These are phyloP conservation scores for Tinea trinotella DNA, from an alignment of 2,888 invertebrate genomes.

Conservation along the genomic window DNA sequence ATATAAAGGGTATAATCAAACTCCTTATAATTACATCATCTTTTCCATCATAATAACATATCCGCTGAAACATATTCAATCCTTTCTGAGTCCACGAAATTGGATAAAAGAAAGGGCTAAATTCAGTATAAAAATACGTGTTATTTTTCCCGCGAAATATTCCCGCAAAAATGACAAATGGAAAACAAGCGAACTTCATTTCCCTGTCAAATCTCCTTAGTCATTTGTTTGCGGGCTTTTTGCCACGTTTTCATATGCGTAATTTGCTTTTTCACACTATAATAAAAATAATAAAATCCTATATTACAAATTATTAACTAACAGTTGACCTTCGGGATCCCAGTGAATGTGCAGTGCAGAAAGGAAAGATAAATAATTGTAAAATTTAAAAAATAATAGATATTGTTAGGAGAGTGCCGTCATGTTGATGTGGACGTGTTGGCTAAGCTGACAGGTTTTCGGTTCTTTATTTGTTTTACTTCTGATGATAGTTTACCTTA, in stretches of 20 bases:
- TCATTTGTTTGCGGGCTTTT: not conserved
- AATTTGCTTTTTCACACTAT: not conserved
- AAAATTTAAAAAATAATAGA: no score
- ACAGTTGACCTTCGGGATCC: no score
- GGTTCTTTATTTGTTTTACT: no score
- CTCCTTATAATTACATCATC: not conserved
- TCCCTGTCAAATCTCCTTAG: constrained; percentile 3
- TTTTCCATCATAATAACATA: not conserved
- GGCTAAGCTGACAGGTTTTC: no score
- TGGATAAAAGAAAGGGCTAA: constrained; percentile 7
- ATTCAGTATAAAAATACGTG: not conserved
- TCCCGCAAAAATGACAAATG: constrained; percentile 6
- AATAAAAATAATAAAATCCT: no score
- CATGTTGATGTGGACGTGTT: no score
- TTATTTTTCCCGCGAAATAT: not conserved
- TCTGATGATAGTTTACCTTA: no score
- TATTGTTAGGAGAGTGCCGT: no score
- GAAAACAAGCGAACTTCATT: constrained; percentile 10
- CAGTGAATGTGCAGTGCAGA: no score
- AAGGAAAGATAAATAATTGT: no score
- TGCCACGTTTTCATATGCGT: not conserved
- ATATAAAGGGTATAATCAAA: no score
- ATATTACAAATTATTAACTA: no score
- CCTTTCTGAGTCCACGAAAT: not conserved
- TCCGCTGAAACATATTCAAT: constrained; percentile 5